Base-by-base conservation (phyloP, 2,888 invertebrate species). In the Hypomecis punctinalis region DNA sequence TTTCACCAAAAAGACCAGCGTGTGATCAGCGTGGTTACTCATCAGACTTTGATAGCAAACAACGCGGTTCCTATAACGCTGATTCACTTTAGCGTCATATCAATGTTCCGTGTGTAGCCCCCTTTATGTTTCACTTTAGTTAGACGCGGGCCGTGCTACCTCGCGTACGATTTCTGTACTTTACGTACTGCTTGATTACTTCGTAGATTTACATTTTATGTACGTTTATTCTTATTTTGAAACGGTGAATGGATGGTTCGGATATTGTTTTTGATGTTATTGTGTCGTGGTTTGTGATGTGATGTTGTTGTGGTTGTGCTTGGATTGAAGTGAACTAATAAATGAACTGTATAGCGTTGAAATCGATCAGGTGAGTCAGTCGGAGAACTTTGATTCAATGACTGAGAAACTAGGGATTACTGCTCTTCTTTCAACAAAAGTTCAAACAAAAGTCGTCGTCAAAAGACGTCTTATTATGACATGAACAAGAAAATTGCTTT, bases 61-160 rank as follows among this genome's bases (percentile, higher is more conserved):
- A 8, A 6, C 33, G 53, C 42, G 37, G 35, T 59, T 64, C 51
- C 43, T 35, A 63, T 57, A 67, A 23, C 40, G 66, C 63, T 69
- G 71, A 69, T 52, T 66, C 63, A 67, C 33, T 37, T 39, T n/a
- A 33, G 52, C 43, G 48, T 54, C 59, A 63, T 56, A 55, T 37
- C 46, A 13, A 54, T 47, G 49, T 33, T 35, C 56, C 42, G 66
- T 62, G 62, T 52, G 36, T 61, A 43, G n/a, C 56, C 42, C 43
- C 48, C 65, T 39, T 59, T 59, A 52, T 37, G 40, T 36, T 63
- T 46, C 55, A 33, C 42, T 47, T 48, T 58, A 60, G 52, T 61
- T 72, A 71, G 23, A 74, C 63, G 61, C 64, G 56, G 66, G 67
- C 63, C 65, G 70, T 68, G 53, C 58, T 63, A 66, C 70, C 61